These are phyloP conservation scores for Deilephila porcellus DNA, from an alignment of 2,888 invertebrate genomes.

Conservation along the genomic window DNA sequence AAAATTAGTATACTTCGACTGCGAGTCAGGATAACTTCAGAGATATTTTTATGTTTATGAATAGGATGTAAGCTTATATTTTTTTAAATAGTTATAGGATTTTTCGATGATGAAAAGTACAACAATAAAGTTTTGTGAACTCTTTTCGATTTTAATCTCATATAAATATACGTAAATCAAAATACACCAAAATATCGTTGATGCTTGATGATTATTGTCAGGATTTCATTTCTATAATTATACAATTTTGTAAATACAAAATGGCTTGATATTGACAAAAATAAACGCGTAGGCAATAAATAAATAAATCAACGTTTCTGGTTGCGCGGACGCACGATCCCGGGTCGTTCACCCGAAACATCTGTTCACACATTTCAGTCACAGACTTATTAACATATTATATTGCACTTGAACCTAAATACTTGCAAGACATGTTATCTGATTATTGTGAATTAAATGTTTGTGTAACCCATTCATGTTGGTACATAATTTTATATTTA, in stretches of 20 bases:
- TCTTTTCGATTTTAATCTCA: no score
- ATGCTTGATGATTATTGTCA: no score
- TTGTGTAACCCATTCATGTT: conserved; percentile 17
- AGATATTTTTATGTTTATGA: not conserved
- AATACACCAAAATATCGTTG: not conserved
- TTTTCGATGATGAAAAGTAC: no score
- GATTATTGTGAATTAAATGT: conserved; percentile 31
- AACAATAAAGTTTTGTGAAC: no score
- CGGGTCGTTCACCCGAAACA: conserved; percentile 76
- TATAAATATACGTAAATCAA: no score
- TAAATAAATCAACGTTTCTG: conserved; percentile 63
- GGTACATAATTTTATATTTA: not conserved
- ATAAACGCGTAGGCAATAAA: conserved; percentile 62
- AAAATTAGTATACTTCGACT: conserved; percentile 18
- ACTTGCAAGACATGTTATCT: conserved; percentile 45
- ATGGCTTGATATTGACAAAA: conserved; percentile 48
- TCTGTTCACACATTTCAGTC: conserved; percentile 81
- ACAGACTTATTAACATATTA: conserved; percentile 63
- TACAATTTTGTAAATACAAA: not conserved
- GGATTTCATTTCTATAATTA: not conserved
- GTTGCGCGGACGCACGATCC: conserved; percentile 57
- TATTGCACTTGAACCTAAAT: conserved; percentile 57
- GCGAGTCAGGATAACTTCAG: not conserved
- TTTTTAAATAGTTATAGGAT: no score
- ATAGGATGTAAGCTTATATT: not conserved